Base-by-base conservation (phyloP, 2,888 invertebrate species). In the Dasysyrphus albostriatus region DNA sequence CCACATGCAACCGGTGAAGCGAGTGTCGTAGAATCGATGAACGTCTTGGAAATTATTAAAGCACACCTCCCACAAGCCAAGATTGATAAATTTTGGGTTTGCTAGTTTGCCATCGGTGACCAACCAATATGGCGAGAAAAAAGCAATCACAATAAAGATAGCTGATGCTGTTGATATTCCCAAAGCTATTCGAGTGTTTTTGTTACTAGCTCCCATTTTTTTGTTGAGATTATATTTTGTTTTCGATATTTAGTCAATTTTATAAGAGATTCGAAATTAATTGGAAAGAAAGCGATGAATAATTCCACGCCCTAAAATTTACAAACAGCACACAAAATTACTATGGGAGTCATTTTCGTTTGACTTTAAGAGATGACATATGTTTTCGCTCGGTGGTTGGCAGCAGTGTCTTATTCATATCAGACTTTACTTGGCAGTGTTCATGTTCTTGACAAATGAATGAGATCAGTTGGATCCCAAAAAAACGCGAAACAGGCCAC, bases 31-130 rank as follows among this genome's bases (percentile, higher is more conserved):
- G 92, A 95, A 95, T 88, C 96, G 96, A 89, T 96, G 96, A 5
- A 96, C 95, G 91, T 98, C 98, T 92, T 96, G 95, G 91, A 98
- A 98, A 58, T 96, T 94, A 89, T 96, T 94, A 90, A 99, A 98
- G 91, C 99, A 99, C 5, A 98, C 98, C 92, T 98, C 96, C 99
- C 99, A 99, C 44, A 99, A 93, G 39, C 99, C 99, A 81, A 98
- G 95, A 93, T 95, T 95, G 81, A 95, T 93, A 93, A 98, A 98
- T 91, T 96, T 96, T 0, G 97, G 96, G 90, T 96, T 94, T 87
- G 94, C 93, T 14, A 97, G 93, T 93, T 95, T 94, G 10, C 97
- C 97, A 93, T 97, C 96, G 16, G 95, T 96, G 87, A 96, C 96
- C 70, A 98, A 93, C 98, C 98, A 98, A 91, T 96, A 96, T 0